A percentile compares a stretch with the other conserved stretches of the same genome.
phyloP scores from a whole-genome alignment of 2,888 invertebrate species.

The Drosophila affinis region DNA sequence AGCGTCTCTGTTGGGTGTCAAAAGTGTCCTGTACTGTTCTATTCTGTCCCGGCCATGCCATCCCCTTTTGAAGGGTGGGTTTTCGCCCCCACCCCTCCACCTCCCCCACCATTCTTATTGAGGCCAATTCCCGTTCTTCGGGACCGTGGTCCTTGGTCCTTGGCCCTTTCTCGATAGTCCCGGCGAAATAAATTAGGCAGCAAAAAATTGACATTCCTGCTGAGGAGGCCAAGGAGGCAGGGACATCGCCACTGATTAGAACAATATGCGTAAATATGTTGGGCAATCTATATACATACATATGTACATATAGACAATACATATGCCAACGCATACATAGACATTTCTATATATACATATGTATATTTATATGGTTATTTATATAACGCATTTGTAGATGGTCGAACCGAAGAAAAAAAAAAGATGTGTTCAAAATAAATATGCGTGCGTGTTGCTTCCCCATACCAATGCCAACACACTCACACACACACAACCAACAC shows the following conservation, averaged over 20 bases:
- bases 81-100: not conserved
- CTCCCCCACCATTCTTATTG: not conserved
- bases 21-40: slow-evolving; percentile 50
- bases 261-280: slow-evolving; percentile 75
- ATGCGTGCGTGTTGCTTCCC: slow-evolving; percentile 79
- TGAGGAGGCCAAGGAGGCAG: slow-evolving; percentile 38
- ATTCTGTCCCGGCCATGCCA: not conserved
- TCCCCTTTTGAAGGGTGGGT: slow-evolving; percentile 28
- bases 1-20: slow-evolving; percentile 70
- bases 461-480: slow-evolving; percentile 46
- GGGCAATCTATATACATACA: slow-evolving; percentile 43
- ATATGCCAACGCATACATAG: slow-evolving; percentile 8
- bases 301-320: slow-evolving; percentile 1
- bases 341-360: slow-evolving; percentile 4
- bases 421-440: slow-evolving; percentile 76
- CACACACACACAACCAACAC: not conserved
- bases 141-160: not conserved
- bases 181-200: slow-evolving; percentile 72
- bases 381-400: slow-evolving; percentile 63
- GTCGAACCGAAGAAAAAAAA: slow-evolving; percentile 50
- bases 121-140: not conserved
- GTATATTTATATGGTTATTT: slow-evolving; percentile 53
- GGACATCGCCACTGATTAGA: slow-evolving; percentile 68
- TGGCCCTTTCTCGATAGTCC: slow-evolving; percentile 30
- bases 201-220: slow-evolving; percentile 72